Base-by-base conservation (phyloP, 2,888 invertebrate species). In the Stomorhina lunata region DNA sequence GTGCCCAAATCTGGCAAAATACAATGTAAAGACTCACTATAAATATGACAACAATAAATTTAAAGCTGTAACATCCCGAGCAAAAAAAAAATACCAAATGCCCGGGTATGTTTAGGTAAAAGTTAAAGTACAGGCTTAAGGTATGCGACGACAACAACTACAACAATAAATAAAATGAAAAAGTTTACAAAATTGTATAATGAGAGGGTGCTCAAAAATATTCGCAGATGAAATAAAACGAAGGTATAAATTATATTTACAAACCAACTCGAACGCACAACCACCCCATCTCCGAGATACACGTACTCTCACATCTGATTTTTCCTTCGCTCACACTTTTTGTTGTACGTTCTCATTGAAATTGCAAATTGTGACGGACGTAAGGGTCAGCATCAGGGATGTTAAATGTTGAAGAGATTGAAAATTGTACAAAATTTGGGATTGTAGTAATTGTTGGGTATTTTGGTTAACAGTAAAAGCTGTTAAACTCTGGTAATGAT, bases 111-210 rank as follows among this genome's bases (percentile, higher is more conserved):
- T 73, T 71, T 72, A 78, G 73, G 78, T 75, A 78, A 75, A 82
- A 82, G 34, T 78, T 78, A 75, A 75, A 78, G 57, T 69, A 75
- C 79, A 65, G 82, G 75, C 75, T 79, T 77, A 72, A 77, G 68
- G 81, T 77, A 72, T 68, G 65, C 65, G 53, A 75, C 65, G 71
- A 61, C 59, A 72, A 72, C 79, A 79, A 79, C 9, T 45, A 63
- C 10, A 25, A 45, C 48, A 50, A 57, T 17, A 57, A 59, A 59
- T n/a, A 20, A 73, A 29, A 48, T 32, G 20, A n/a, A 53, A 45
- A 43, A 27, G 50, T 34, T 20, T n/a, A 43, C n/a, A n/a, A 32
- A 50, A 59, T 20, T 50, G 12, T 20, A 9, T 29, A 71, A 22
- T 1, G 37, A 57, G 78, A 61, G 75, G 73, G 63, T 55, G 78